phyloP scores from a whole-genome alignment of 2,797 vertebrate genomes.

The Sebastes hubbsi region DNA sequence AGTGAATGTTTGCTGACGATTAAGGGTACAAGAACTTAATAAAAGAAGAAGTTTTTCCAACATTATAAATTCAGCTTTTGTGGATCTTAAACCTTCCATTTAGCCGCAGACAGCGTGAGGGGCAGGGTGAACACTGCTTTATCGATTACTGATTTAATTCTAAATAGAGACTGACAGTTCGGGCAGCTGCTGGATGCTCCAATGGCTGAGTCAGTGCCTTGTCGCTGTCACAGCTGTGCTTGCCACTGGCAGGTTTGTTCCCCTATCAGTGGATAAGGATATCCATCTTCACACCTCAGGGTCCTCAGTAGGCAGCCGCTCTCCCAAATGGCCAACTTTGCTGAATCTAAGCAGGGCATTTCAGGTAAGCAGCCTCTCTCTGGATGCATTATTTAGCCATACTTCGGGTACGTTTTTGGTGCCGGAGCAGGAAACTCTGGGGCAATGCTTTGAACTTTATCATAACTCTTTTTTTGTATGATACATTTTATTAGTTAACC shows the following conservation, averaged over 20 bases:
- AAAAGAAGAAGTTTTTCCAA: constrained; percentile 8
- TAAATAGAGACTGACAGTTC: constrained; percentile 67
- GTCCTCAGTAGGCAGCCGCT: constrained; percentile 50
- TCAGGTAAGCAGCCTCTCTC: constrained; percentile 46
- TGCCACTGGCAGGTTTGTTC: constrained; percentile 71
- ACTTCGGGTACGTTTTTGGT: constrained; percentile 33
- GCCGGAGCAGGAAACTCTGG: constrained; percentile 1
- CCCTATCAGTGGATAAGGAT: constrained; percentile 67
- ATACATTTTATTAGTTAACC: background rate
- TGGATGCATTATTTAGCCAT: constrained; percentile 55
- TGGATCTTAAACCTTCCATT: constrained; percentile 11
- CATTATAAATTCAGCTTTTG: background rate
- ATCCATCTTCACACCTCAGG: constrained; percentile 75
- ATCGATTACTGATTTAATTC: constrained; percentile 75
- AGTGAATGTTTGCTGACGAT: constrained; percentile 31
- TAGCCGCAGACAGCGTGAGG: constrained; percentile 4
- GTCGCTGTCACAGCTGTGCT: constrained; percentile 70
- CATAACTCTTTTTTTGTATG: background rate
- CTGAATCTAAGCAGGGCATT: constrained; percentile 53
- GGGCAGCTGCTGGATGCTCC: constrained; percentile 61
- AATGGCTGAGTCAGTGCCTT: constrained; percentile 71
- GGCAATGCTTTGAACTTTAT: constrained; percentile 40
- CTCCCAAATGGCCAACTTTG: constrained; percentile 39
- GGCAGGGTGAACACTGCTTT: constrained; percentile 34
- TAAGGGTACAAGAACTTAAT: background rate